Evolutionary conservation across 2,888 invertebrate species (phyloP), one percentile per base, ranked within the genome.

Genomic region (Pocota personata): DNA sequence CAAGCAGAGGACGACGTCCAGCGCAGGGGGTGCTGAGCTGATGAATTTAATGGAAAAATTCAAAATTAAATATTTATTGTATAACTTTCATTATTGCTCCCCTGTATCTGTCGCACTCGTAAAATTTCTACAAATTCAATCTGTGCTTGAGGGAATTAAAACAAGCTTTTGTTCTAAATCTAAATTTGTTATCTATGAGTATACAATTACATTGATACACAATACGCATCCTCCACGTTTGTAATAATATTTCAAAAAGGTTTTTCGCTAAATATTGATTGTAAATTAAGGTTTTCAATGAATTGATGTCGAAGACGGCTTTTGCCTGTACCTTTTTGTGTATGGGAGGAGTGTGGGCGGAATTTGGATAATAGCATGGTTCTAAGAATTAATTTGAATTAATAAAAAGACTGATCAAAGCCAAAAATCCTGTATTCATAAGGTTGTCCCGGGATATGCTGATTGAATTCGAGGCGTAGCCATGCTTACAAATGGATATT

Each of bases 381-480:
- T 24, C 24, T n/a, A 10, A 12, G 58, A 40, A 5, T 40, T 43
- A 43, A 43, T 43, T 62, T 16, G 6, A 30, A 19, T 58, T 35
- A 21, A 19, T 58, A 19, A 37, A 37, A 37, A 16, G 16, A 62
- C 30, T 67, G 66, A 67, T 67, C 66, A 67, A 67, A 67, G 66
- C 35, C n/a, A n/a, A 48, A 30, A 32, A 48, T 19, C 48, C 2
- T 19, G 64, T 64, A 52, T 52, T 67, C 66, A 67, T 52, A 52
- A 37, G n/a, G 35, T 24, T 8, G 66, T 37, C 16, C 43, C 14
- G 14, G 62, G 43, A 43, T 10, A 43, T 24, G 43, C 27, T 67
- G 66, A 67, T 67, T 52, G 50, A 67, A 52, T 50, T 5, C 50
- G 30, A 67, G 3, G 30, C 37, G 35, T 16, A 52, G 52, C 12